Conservation (phyloP, 2,113 vertebrate species). For the Anolis carolinensis region DNA sequence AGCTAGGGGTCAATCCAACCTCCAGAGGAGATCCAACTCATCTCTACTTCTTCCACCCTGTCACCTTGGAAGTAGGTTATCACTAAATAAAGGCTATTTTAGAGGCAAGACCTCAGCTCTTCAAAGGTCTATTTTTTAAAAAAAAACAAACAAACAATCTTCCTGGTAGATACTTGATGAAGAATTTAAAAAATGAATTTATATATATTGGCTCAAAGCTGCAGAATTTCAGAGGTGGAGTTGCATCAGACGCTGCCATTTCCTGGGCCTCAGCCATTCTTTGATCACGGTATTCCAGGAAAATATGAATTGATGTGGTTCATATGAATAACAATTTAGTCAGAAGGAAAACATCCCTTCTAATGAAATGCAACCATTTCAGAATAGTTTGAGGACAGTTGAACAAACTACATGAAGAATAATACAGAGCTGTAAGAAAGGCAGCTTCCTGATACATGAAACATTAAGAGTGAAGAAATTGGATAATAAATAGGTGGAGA, state of each 20-base stretch:
- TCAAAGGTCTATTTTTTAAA: not conserved
- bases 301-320: slow-evolving; percentile 4
- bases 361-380: slow-evolving; percentile 17
- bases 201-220: not conserved
- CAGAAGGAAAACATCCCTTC: not conserved
- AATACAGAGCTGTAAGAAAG: not conserved
- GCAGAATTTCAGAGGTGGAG: not conserved
- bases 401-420: not conserved
- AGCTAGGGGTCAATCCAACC: not conserved
- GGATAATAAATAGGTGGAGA: not conserved
- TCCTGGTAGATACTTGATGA: too few relatives aligned
- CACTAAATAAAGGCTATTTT: not conserved
- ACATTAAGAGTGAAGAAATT: not conserved
- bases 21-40: not conserved
- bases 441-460: not conserved
- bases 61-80: not conserved
- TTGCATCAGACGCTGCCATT: slow-evolving; percentile 1
- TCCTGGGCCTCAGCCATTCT: not conserved
- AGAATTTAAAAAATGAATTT: too few relatives aligned
- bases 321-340: not conserved
- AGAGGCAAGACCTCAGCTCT: not conserved
- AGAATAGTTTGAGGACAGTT: not conserved
- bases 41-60: not conserved
- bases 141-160: too few relatives aligned
- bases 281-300: slow-evolving; percentile 10